A percentile compares a stretch with the other conserved stretches of the same genome.
Evolutionary conservation across 2,113 vertebrate genomes (phyloP).

Genomic region (Calidris pugnax): DNA sequence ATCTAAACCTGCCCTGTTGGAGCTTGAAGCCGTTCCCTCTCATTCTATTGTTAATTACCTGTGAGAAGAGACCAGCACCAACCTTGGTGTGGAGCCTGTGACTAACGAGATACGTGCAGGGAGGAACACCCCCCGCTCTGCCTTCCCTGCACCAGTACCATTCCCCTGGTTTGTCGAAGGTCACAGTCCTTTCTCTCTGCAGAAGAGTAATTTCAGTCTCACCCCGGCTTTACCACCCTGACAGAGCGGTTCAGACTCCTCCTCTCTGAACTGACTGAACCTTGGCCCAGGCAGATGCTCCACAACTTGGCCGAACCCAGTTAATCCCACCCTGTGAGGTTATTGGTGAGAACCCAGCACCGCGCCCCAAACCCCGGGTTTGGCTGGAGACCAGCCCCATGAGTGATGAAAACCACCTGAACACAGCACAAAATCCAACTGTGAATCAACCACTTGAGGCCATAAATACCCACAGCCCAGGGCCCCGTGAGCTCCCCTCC

Average conservation of each 20-base stretch:
- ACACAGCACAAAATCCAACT: not conserved
- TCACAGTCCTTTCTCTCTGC: not conserved
- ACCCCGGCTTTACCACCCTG: not conserved
- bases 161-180: not conserved
- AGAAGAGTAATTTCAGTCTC: not conserved
- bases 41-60: too few relatives aligned
- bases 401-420: fast-evolving
- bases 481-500: too few relatives aligned
- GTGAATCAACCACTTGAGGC: not conserved
- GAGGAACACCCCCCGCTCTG: not conserved
- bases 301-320: too few relatives aligned
- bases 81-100: not conserved
- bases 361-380: not conserved
- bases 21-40: too few relatives aligned
- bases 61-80: too few relatives aligned
- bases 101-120: not conserved
- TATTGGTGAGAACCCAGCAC: fast-evolving
- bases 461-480: fast-evolving
- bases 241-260: too few relatives aligned
- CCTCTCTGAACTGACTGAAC: not conserved
- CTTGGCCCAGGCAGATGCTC: not conserved
- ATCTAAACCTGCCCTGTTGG: too few relatives aligned
- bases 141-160: not conserved
- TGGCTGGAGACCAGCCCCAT: not conserved
- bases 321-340: not conserved